Conservation (phyloP, 2,888 invertebrate species). For the Syritta pipiens region DNA sequence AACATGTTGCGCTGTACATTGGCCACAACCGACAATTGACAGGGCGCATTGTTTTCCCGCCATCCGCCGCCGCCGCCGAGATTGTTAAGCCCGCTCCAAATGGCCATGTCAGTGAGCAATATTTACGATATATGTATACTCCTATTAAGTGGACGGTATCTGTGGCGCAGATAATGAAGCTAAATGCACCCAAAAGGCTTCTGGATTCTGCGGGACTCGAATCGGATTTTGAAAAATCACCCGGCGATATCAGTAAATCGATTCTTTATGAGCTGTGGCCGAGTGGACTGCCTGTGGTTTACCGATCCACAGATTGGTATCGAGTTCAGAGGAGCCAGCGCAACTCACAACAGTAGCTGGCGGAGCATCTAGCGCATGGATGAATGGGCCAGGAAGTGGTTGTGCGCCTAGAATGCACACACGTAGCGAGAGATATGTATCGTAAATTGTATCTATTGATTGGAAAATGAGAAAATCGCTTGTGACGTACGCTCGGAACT, state of each 20-base stretch:
- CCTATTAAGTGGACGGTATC: slow-evolving; percentile 53
- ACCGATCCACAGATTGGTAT: slow-evolving; percentile 55
- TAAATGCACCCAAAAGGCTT: slow-evolving; percentile 64
- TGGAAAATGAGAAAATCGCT: slow-evolving; percentile 66
- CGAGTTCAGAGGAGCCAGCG: slow-evolving; percentile 23
- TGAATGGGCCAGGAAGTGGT: slow-evolving; percentile 55
- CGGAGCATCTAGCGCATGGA: slow-evolving; percentile 20
- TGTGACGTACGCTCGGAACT: slow-evolving; percentile 51
- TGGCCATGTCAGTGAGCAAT: slow-evolving; percentile 37
- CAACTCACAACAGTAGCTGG: slow-evolving; percentile 1
- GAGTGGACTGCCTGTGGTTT: slow-evolving; percentile 34
- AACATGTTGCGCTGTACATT: slow-evolving; percentile 29
- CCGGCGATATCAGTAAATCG: slow-evolving; percentile 31
- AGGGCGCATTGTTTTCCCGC: slow-evolving; percentile 28
- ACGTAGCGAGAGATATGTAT: slow-evolving; percentile 18
- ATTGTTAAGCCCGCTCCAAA: slow-evolving; percentile 8
- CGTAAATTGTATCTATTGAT: slow-evolving; percentile 65
- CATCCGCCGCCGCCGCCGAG: background rate
- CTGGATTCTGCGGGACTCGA: slow-evolving; percentile 51
- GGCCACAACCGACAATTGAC: too few species aligned
- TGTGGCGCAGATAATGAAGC: slow-evolving; percentile 46
- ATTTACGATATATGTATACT: slow-evolving; percentile 43
- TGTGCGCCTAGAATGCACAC: slow-evolving; percentile 44
- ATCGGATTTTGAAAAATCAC: slow-evolving; percentile 63
- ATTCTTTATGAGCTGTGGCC: slow-evolving; percentile 7